These are phyloP conservation scores for Serilophus lunatus DNA, from an alignment of 2,113 vertebrate genomes.

Conservation along the genomic window DNA sequence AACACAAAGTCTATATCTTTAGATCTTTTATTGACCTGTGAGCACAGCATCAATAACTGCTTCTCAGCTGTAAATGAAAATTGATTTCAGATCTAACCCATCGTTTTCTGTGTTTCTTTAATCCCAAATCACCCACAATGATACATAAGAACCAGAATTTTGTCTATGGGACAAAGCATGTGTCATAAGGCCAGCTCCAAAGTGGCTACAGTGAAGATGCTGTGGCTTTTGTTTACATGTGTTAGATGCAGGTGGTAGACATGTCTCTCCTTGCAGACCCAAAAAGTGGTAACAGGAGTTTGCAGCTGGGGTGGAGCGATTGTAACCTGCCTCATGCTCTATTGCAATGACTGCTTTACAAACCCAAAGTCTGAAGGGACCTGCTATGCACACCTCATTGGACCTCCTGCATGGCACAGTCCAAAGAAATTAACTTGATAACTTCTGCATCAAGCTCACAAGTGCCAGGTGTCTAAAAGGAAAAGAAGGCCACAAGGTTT, in stretches of 20 bases:
- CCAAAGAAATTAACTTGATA: neutral
- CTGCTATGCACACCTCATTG: neutral
- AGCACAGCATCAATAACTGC: constrained; percentile 76
- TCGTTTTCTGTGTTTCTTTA: constrained; percentile 67
- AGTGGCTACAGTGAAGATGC: neutral
- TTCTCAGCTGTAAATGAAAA: constrained; percentile 79
- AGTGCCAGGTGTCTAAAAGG: neutral
- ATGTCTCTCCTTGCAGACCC: rapidly evolving
- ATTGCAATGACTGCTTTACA: neutral
- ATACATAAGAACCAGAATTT: constrained; percentile 37
- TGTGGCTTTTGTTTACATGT: neutral
- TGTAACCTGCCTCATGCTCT: neutral
- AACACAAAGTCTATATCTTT: constrained; percentile 68
- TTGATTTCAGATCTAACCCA: constrained; percentile 76
- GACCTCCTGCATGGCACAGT: neutral
- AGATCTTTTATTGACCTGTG: constrained; percentile 75
- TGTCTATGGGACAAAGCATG: neutral
- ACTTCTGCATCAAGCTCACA: neutral
- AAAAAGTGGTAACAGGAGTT: neutral
- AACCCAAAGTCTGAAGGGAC: neutral
- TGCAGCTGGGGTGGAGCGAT: neutral
- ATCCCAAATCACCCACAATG: constrained; percentile 46
- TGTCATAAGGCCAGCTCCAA: neutral
- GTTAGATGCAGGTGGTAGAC: neutral
- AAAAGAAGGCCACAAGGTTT: neutral